phyloP scores from a whole-genome alignment of 2,113 vertebrate species.

The Proteles cristata region DNA sequence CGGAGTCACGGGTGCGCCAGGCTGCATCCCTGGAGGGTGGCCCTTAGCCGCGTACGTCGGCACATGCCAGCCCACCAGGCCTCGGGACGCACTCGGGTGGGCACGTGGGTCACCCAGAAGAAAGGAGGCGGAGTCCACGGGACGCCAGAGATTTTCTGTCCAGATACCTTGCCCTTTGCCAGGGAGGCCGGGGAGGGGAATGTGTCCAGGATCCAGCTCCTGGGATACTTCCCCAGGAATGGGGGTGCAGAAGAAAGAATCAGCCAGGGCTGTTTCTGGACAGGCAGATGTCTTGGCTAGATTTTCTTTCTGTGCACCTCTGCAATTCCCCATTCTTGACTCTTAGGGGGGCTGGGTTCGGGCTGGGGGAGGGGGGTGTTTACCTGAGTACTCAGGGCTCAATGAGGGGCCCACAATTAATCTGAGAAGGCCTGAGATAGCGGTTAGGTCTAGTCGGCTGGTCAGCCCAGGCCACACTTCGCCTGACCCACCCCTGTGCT shows the following conservation, averaged over 20 bases:
- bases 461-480: neutral
- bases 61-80: neutral
- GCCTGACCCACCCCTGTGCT: neutral
- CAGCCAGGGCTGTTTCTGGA: neutral
- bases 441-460: neutral
- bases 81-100: rapidly evolving
- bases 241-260: neutral
- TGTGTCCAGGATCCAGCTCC: neutral
- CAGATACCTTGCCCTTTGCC: neutral
- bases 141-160: neutral
- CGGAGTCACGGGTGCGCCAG: rapidly evolving
- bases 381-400: neutral
- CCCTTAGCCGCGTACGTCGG: rapidly evolving
- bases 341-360: neutral
- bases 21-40: neutral
- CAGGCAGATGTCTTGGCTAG: neutral
- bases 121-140: neutral
- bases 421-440: neutral
- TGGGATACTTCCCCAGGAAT: neutral
- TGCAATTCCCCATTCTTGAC: neutral
- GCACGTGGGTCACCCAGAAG: neutral
- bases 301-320: neutral
- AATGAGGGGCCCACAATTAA: neutral
- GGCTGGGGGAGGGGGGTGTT: neutral
- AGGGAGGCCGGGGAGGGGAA: neutral